A percentile compares a stretch with the other conserved stretches of the same genome.
These are phyloP conservation scores for Rhynchonycteris naso DNA, from an alignment of 2,797 vertebrate species.

Conservation along the genomic window DNA sequence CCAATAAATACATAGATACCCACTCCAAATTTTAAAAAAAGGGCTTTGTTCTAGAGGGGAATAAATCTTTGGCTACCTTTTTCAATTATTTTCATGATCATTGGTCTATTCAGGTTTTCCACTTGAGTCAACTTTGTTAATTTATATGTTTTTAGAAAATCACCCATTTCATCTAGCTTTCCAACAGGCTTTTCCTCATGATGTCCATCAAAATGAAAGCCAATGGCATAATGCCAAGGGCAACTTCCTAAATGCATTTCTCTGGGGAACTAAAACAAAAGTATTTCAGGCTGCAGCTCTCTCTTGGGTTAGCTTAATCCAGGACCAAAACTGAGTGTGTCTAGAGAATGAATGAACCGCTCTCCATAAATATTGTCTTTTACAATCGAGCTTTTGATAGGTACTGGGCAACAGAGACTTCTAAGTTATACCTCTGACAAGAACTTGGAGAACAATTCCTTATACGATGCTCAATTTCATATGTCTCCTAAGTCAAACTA, in stretches of 20 bases:
- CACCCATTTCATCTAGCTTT: constrained; percentile 26
- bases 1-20: background rate
- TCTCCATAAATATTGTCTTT: constrained; percentile 34
- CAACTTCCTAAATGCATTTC: background rate
- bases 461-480: background rate
- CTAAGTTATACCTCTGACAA: constrained; percentile 47
- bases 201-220: constrained; percentile 48
- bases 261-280: constrained; percentile 5
- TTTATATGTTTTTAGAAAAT: constrained; percentile 46
- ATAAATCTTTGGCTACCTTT: background rate
- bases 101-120: background rate
- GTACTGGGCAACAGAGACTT: constrained; percentile 26
- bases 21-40: background rate
- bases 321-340: background rate
- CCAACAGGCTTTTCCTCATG: constrained; percentile 3
- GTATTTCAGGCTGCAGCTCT: background rate
- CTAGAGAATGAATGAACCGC: constrained; percentile 12
- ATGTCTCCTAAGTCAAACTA: background rate
- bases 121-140: constrained; percentile 26
- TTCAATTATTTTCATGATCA: background rate
- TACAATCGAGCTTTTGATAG: constrained; percentile 48
- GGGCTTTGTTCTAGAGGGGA: background rate
- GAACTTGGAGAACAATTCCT: constrained; percentile 29
- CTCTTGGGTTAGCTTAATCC: constrained; percentile 36
- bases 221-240: background rate